Evolutionary conservation across 2,888 invertebrate genomes (phyloP), one percentile per base, ranked within the genome.

Genomic region (Catocala sponsa): DNA sequence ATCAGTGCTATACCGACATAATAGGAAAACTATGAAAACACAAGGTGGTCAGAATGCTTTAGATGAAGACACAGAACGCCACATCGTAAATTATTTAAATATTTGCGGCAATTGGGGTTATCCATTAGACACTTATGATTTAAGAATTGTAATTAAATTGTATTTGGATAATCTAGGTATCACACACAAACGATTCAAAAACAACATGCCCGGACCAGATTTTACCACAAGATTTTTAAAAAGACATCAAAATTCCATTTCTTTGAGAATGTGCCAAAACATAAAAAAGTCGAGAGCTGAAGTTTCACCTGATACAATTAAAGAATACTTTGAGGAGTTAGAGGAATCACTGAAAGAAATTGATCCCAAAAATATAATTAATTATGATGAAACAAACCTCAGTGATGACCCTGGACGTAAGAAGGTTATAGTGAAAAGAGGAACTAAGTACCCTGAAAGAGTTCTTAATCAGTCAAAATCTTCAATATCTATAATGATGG

Each of bases 401-500:
- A 35, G 55, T 5, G 59, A 59, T 12, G 59, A 65, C 33, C 56
- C 69, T 5, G 58, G 63, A 12, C 54, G 58, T 9, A 65, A 69
- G 15, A 65, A 61, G 47, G 52, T 68, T 43, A 53, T 65, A 38
- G 59, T 58, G 10, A 71, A 60, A 59, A 48, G 55, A 47, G 66
- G 70, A 38, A 55, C 55, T 32, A 70, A 65, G 25, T 70, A 70
- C 48, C 66, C 66, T 0, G 68, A 67, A 59, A 41, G 67, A 32
- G 53, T 69, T 1, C 49, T 72, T 54, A 68, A 68, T 13, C 62
- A 68, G 10, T 71, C 80, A 0, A 90, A 90, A 65, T 56, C 75
- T 5, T 63, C 76, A 5, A 72, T 77, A 32, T 83, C 82, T 10
- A 47, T 84, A 5, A 90, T 89, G 87, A 77, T 88, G 52, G 76